phyloP scores from a whole-genome alignment of 2,113 vertebrate species.

The Notarius quadriscutis region DNA sequence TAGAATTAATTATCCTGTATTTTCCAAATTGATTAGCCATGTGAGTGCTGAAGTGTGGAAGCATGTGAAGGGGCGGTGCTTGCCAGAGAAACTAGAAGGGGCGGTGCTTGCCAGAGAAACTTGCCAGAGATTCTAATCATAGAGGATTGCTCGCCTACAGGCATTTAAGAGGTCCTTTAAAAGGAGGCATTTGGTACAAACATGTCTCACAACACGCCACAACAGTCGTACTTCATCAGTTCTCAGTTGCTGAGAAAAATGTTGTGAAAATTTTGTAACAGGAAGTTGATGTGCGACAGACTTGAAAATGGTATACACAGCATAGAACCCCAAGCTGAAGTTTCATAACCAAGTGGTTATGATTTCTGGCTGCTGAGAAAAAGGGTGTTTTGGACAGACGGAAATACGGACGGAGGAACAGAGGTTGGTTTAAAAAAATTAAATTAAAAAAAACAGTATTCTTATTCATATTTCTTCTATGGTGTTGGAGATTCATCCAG shows the following conservation, averaged over 20 bases:
- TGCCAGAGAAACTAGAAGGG: not conserved
- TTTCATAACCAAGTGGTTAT: too few species aligned
- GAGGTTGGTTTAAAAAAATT: too few species aligned
- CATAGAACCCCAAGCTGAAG: too few species aligned
- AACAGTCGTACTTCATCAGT: constrained; percentile 17
- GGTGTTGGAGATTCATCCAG: not conserved
- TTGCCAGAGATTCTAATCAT: not conserved
- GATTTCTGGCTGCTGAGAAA: too few species aligned
- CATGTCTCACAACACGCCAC: not conserved
- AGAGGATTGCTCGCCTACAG: not conserved
- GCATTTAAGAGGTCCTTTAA: constrained; percentile 30
- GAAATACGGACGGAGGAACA: too few species aligned
- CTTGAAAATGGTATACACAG: too few species aligned
- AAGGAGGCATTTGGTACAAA: constrained; percentile 1
- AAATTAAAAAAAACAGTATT: too few species aligned
- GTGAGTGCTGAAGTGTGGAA: constrained; percentile 2
- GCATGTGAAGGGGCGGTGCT: constrained; percentile 1
- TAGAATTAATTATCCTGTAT: not conserved
- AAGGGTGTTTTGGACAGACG: too few species aligned
- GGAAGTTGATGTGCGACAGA: too few species aligned
- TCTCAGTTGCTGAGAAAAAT: not conserved
- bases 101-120: too few species aligned
- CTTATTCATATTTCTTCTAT: not conserved
- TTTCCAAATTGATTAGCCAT: constrained; percentile 12
- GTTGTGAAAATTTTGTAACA: too few species aligned